Base-by-base conservation (phyloP, 1,140 invertebrate genomes). In the Arion vulgaris region DNA sequence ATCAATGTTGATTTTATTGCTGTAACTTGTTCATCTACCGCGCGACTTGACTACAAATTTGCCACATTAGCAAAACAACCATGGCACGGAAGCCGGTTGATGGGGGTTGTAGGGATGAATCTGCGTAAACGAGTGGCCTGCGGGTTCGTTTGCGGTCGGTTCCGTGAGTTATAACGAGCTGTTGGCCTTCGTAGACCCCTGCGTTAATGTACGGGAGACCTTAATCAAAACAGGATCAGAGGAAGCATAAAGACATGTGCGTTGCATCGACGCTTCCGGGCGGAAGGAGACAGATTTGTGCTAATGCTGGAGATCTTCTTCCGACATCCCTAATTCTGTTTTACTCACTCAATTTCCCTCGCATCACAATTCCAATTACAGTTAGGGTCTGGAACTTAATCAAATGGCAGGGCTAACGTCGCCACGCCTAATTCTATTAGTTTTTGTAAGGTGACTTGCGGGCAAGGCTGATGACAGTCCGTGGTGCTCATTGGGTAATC, bases 341-440 rank as follows among this genome's bases (percentile, higher is more conserved):
- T 85, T 85, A 85, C 84, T 85, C 84, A 83, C 84, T 83, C 84
- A 85, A 82, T 85, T 85, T 85, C 84, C 80, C 57, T 75, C 81
- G 72, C 84, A 80, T 85, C 81, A 82, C 84, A 80, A 80, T 85
- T 82, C 80, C 84, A 85, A 85, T 85, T 85, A 85, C 84, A 85
- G 84, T 82, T 85, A 80, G 80, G 75, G 80, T 51, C 74, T 85
- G 69, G 28, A 74, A 80, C 80, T 85, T 85, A 80, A 85, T 85
- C 84, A 85, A 85, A 85, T 85, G 80, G 80, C 80, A 41, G 78
- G 53, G 72, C 77, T 41, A 76, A 72, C 75, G 76, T 68, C 38
- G 73, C 72, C 71, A 62, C 81, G 80, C 72, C 84, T 82, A 82
- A 85, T 82, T 85, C 84, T 80, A 82, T 85, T 85, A 82, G 78